These are phyloP conservation scores for Morpho helenor DNA, from an alignment of 2,888 invertebrate species.

Conservation along the genomic window DNA sequence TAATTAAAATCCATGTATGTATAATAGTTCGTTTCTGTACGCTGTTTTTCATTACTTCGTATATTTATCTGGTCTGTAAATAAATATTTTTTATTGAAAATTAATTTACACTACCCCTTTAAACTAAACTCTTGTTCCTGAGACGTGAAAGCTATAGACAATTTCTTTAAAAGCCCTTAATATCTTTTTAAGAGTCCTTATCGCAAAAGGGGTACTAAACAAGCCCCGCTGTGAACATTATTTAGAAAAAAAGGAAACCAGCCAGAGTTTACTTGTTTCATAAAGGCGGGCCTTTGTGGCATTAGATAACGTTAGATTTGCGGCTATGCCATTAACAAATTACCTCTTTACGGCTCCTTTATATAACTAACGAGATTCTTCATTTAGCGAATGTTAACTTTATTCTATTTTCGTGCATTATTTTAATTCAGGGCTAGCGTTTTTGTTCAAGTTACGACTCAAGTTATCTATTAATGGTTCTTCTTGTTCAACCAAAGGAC, in stretches of 20 bases:
- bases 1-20: too few relatives aligned
- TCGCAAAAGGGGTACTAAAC: conserved; percentile 68
- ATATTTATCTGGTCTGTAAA: too few relatives aligned
- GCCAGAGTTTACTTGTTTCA: conserved; percentile 67
- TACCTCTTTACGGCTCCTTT: conserved; percentile 53
- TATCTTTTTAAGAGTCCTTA: conserved; percentile 70
- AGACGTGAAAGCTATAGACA: conserved; percentile 36
- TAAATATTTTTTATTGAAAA: too few relatives aligned
- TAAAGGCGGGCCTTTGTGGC: conserved; percentile 62
- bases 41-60: too few relatives aligned
- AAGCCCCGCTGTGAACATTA: conserved; percentile 64
- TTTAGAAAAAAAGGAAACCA: conserved; percentile 64
- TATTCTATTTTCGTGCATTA: conserved; percentile 1
- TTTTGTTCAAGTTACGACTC: not conserved
- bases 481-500: too few relatives aligned
- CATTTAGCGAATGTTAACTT: conserved; percentile 1
- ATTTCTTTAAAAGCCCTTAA: conserved; percentile 70
- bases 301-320: conserved; percentile 73
- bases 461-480: not conserved
- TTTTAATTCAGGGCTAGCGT: not conserved
- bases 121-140: not conserved
- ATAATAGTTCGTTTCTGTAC: too few relatives aligned
- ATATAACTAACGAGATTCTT: conserved; percentile 8
- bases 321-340: conserved; percentile 72
- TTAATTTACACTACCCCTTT: too few relatives aligned